Percentiles rank a stretch among this genome's conserved stretches.
These are phyloP conservation scores for Galaxea fascicularis DNA, from an alignment of 92 coral and sea anemone species.

Conservation along the genomic window DNA sequence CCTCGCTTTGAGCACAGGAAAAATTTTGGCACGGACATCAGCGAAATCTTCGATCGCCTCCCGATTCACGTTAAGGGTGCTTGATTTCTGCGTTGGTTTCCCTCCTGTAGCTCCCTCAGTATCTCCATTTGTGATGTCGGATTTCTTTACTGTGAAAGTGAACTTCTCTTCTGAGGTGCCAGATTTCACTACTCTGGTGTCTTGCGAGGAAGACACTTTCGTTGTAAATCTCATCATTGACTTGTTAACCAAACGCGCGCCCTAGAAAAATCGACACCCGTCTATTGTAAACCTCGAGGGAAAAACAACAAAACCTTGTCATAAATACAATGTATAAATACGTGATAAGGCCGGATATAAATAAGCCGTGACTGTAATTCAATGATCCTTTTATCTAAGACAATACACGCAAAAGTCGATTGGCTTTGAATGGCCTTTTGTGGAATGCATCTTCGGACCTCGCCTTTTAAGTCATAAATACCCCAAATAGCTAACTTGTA, in stretches of 20 bases:
- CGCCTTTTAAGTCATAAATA: background rate
- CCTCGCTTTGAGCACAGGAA: constrained; percentile 83
- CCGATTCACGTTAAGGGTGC: constrained; percentile 74
- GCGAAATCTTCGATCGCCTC: constrained; percentile 85
- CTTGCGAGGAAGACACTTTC: constrained; percentile 34
- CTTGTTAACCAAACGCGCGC: background rate
- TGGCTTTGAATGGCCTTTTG: background rate
- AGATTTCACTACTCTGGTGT: constrained; percentile 18
- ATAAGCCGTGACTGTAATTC: constrained; percentile 29
- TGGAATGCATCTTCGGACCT: constrained; percentile 11
- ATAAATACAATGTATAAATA: constrained; percentile 4
- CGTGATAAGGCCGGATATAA: constrained; percentile 33
- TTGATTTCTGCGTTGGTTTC: constrained; percentile 58
- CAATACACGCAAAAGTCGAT: constrained; percentile 18
- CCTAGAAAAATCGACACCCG: constrained; percentile 6
- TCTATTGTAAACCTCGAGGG: constrained; percentile 28
- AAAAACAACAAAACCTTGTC: constrained; percentile 15
- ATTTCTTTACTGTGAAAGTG: constrained; percentile 47
- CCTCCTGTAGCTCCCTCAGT: constrained; percentile 41
- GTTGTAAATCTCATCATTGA: constrained; percentile 38
- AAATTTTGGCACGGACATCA: constrained; percentile 72
- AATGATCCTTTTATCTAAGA: constrained; percentile 28
- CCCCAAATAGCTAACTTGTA: constrained; percentile 7
- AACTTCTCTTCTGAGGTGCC: constrained; percentile 29
- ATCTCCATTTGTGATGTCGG: constrained; percentile 29